Base-by-base conservation (phyloP, 2,113 vertebrate species). In the Hippocampus guttulatus region DNA sequence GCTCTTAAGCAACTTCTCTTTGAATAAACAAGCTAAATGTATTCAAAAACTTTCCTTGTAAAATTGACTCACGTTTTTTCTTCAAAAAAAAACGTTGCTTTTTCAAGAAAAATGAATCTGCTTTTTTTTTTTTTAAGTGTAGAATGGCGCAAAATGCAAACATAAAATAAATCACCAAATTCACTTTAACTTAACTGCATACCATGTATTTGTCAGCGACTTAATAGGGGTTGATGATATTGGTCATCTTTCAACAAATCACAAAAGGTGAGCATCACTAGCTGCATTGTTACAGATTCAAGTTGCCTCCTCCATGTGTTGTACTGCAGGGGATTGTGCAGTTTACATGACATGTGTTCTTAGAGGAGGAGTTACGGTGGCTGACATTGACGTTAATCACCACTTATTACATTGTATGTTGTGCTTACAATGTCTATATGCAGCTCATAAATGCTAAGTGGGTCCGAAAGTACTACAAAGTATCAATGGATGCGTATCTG, bases 371-470 rank as follows among this genome's bases (percentile, higher is more conserved):
- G 49, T 52, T 38, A 54, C 30, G 14, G 30, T 30, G 30, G 30
- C 49, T 68, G 51, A 54, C 66, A 68, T 54, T 20, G 0, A 38
- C 49, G 38, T 67, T 67, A 21, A 65, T 65, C 64, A 65, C 64
- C 64, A 8, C 43, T 65, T 43, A 49, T 49, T 47, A 47, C 43
- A 25, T 16, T 47, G 21, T 16, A 47, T 18, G 43, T 47, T 47
- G 47, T 65, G 64, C 64, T 65, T 65, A 65, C 49, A 68, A 33
- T 68, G 33, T 54, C 33, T 40, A n/a, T 51, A 38, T 33, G 51
- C 25, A 54, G 30, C 49, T 68, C 33, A 68, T 68, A 54, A 69
- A 69, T 58, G 68, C 68, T 58, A 55, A 69, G 51, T 69, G 67
- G 47, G 18, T 43, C 47, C 14, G 58, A 69, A 69, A 69, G 51